Evolutionary conservation across 2,888 invertebrate species (phyloP), one percentile per base, ranked within the genome.

Genomic region (Dendrolimus houi): DNA sequence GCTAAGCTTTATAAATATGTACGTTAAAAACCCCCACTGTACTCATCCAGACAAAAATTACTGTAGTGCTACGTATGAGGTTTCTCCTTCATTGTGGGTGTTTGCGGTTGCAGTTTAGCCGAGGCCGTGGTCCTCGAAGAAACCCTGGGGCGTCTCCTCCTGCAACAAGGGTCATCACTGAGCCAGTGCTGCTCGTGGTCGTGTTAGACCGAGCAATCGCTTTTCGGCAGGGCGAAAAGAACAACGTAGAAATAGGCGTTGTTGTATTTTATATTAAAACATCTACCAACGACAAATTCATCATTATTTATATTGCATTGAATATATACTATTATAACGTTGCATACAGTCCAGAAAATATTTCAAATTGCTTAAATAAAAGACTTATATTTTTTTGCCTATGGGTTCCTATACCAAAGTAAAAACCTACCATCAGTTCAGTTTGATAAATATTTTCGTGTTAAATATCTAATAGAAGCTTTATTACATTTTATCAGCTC

Each of bases 101-200:
- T 42, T 56, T 41, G 57, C 14, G 63, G 40, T 56, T 55, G 55
- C 62, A 52, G 41, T 56, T 93, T 96, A 98, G 74, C 98, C 98
- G 73, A 99, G 94, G 67, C 99, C 99, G 87, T 99, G 98, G 92
- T 99, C 99, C 87, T 99, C 99, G 91, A 99, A 99, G 93, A 99
- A 98, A 75, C 99, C 99, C 92, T 99, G 99, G 58, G 99, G 99
- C 59, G 99, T 99, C 93, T 99, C 99, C 92, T 99, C 99, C 98
- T 99, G 94, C 81, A 96, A 96, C 92, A 93, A 92, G 91, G 89
- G 83, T 78, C 70, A 83, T 83, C 88, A 89, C 89, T 89, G 89
- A 89, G 89, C 89, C 81, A 83, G 77, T 71, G 77, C 76, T 85
- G 90, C 89, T 90, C 90, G 89, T 88, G 88, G 81, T 77, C 84